A percentile compares a stretch with the other conserved stretches of the same genome.
Conservation (phyloP, 2,113 vertebrate genomes). For the Cavia aperea region DNA sequence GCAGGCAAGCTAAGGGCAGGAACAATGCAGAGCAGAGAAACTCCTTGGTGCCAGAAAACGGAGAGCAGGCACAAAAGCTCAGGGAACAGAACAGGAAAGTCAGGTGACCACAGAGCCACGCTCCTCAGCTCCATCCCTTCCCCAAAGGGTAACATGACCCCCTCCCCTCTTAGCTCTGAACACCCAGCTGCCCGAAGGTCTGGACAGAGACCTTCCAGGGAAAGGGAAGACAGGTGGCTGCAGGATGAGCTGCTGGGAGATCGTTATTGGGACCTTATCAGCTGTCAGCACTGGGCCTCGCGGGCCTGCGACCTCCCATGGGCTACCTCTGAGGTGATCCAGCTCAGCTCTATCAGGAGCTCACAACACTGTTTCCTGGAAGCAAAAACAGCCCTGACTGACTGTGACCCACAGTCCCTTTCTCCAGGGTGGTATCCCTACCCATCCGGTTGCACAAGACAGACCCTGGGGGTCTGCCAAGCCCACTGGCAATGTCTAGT, state of each 20-base stretch:
- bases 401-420: background rate
- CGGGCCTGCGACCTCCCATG: background rate
- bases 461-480: background rate
- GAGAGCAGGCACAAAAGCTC: background rate
- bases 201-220: background rate
- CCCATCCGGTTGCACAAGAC: background rate
- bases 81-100: background rate
- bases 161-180: background rate
- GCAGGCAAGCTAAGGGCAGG: background rate
- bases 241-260: background rate
- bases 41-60: background rate
- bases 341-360: background rate
- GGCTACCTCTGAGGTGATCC: background rate
- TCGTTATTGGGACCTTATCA: background rate
- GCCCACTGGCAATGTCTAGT: background rate
- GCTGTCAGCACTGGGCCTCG: constrained; percentile 27
- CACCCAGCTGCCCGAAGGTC: background rate
- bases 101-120: background rate
- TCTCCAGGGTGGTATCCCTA: background rate
- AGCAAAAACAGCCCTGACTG: background rate
- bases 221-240: background rate
- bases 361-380: background rate
- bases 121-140: background rate
- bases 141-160: background rate
- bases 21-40: background rate